Conservation (phyloP, 2,113 vertebrate species). For the Lepus europaeus region DNA sequence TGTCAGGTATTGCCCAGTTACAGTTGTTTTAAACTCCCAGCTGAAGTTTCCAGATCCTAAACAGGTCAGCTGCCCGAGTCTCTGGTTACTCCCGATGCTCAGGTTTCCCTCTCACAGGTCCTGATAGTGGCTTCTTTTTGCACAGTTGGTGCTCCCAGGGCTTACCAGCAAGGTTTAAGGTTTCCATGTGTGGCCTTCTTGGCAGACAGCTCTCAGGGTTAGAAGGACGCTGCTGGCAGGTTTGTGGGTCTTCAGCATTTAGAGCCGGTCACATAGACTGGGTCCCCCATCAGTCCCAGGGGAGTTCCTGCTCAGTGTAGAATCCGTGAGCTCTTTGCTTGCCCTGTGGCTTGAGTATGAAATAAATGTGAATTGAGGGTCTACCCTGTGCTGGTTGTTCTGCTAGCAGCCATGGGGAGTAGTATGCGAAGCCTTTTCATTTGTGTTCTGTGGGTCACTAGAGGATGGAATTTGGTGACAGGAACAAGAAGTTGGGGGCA, state of each 20-base stretch:
- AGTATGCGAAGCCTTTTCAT: neutral
- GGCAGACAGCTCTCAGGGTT: neutral
- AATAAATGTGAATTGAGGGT: neutral
- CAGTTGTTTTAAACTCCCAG: constrained; percentile 2
- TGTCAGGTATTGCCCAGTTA: neutral
- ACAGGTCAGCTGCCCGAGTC: constrained; percentile 44
- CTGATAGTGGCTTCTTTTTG: neutral
- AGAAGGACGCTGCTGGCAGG: neutral
- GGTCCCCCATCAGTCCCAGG: neutral
- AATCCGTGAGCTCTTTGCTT: neutral
- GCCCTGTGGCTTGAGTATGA: neutral
- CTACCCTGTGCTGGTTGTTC: neutral
- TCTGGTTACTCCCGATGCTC: constrained; percentile 35
- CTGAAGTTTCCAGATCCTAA: neutral
- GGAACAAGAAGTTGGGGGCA: neutral
- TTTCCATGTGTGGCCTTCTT: neutral
- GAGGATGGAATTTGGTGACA: neutral
- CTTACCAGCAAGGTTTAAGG: neutral
- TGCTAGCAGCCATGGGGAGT: too few species aligned
- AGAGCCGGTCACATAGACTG: neutral
- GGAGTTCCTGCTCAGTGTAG: neutral
- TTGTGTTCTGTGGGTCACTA: neutral
- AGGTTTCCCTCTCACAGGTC: constrained; percentile 23
- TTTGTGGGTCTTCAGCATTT: neutral
- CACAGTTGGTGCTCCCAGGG: neutral